Conservation (phyloP, 2,113 vertebrate species). For the Vombatus ursinus region DNA sequence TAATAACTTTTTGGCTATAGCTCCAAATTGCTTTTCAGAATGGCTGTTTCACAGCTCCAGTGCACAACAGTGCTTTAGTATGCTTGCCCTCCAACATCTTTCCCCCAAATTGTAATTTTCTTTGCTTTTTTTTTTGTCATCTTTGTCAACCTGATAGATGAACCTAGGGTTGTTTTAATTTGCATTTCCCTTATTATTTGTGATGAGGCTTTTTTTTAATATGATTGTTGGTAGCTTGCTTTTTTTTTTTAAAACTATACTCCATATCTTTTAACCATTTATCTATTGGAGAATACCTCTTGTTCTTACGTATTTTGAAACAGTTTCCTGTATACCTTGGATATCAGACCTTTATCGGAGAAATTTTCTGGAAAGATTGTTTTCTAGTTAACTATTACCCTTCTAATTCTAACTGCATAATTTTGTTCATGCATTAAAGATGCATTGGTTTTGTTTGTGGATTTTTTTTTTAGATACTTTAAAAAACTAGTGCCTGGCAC, state of each 20-base stretch:
- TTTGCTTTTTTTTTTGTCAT: neutral
- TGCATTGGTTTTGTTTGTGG: neutral
- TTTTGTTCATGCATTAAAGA: neutral
- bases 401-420: neutral
- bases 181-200: too few relatives aligned
- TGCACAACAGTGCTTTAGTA: neutral
- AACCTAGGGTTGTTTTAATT: neutral
- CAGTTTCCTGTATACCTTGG: neutral
- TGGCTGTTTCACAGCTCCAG: neutral
- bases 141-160: neutral
- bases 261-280: too few relatives aligned
- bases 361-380: neutral
- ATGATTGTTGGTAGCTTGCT: too few relatives aligned
- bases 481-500: neutral
- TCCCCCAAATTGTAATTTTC: neutral
- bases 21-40: neutral
- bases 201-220: too few relatives aligned
- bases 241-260: too few relatives aligned
- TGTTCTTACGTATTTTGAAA: neutral
- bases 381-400: neutral
- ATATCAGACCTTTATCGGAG: neutral
- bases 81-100: neutral
- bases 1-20: neutral
- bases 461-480: too few relatives aligned
- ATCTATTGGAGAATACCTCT: neutral